These are phyloP conservation scores for Oscheius onirici DNA, from an alignment of 2,888 invertebrate genomes.

Conservation along the genomic window DNA sequence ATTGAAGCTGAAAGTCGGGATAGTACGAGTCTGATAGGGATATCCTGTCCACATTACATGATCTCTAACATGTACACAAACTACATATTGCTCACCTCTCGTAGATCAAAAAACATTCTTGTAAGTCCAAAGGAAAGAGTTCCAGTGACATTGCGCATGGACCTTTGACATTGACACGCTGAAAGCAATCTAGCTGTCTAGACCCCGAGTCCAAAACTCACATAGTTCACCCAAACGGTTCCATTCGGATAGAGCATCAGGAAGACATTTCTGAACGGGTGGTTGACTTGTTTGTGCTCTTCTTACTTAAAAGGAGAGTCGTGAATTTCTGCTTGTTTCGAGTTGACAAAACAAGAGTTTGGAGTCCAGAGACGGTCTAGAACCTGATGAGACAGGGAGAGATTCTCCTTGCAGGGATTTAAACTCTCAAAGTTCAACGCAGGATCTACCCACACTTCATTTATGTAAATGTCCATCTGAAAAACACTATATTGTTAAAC, in stretches of 20 bases:
- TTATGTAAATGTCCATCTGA: slow-evolving; percentile 72
- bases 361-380: slow-evolving; percentile 64
- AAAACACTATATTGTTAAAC: too few species aligned
- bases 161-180: slow-evolving; percentile 70
- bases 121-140: slow-evolving; percentile 69
- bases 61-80: too few species aligned
- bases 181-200: slow-evolving; percentile 34
- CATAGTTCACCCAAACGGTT: slow-evolving; percentile 71
- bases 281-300: neutral
- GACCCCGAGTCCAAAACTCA: slow-evolving; percentile 37
- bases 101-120: slow-evolving; percentile 67
- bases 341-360: slow-evolving; percentile 68
- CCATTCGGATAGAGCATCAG: slow-evolving; percentile 69
- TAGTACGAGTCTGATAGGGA: neutral
- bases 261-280: slow-evolving; percentile 65
- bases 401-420: slow-evolving; percentile 71
- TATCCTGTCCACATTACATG: too few species aligned
- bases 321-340: slow-evolving; percentile 70
- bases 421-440: slow-evolving; percentile 66
- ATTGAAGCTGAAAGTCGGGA: slow-evolving; percentile 64
- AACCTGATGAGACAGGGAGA: slow-evolving; percentile 69
- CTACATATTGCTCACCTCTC: slow-evolving; percentile 48
- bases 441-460: slow-evolving; percentile 70
- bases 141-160: slow-evolving; percentile 67
- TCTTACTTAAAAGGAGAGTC: slow-evolving; percentile 67